phyloP scores from a whole-genome alignment of 1,140 invertebrate species.

The Drosophila subpulchrella region DNA sequence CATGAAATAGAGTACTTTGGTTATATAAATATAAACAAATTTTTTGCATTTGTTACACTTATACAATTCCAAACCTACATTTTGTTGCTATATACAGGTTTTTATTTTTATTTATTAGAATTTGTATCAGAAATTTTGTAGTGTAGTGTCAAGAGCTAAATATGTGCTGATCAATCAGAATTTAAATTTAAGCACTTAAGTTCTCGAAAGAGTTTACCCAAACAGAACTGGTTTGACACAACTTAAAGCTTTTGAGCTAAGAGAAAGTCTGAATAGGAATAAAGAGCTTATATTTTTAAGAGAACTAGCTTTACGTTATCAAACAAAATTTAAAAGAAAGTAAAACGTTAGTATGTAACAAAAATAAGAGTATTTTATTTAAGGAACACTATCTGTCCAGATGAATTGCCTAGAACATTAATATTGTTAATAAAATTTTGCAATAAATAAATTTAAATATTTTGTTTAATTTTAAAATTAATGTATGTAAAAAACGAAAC shows the following conservation, averaged over 20 bases:
- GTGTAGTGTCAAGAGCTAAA: not conserved
- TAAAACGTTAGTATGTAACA: no score
- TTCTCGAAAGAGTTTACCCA: not conserved
- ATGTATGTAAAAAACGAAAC: no score
- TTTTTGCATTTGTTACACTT: no score
- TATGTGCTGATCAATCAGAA: constrained; percentile 23
- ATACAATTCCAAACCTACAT: no score
- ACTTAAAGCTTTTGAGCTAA: not conserved
- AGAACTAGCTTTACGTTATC: not conserved
- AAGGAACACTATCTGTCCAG: no score
- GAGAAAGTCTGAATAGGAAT: not conserved
- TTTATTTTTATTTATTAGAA: no score
- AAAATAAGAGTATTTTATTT: not conserved
- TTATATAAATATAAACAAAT: not conserved
- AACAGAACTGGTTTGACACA: constrained; percentile 11
- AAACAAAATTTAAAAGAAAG: not conserved
- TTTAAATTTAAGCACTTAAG: constrained; percentile 2
- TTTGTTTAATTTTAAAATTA: no score
- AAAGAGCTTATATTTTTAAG: not conserved
- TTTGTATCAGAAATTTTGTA: not conserved
- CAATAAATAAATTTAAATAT: no score
- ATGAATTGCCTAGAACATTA: no score
- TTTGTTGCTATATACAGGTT: no score
- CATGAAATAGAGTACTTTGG: no score
- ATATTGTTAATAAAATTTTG: no score